Evolutionary conservation across 1,140 invertebrate species (phyloP).

Genomic region (Patella vulgata): DNA sequence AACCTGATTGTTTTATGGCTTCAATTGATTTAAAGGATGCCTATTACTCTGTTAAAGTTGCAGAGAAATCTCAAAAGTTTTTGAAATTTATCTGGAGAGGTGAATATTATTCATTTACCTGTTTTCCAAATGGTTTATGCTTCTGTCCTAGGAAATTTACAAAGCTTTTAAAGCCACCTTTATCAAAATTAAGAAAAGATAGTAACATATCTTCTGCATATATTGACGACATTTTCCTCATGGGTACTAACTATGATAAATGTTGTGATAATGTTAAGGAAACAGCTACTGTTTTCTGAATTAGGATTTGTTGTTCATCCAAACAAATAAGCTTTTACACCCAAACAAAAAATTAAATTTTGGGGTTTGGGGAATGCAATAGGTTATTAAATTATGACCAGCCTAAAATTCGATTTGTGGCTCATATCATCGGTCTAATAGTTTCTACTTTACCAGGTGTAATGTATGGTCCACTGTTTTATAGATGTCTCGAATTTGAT

Average conservation of each 20-base stretch:
- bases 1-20: conserved; percentile 34
- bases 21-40: conserved; percentile 37
- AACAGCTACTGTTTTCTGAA: neutral
- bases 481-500: neutral
- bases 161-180: conserved; percentile 25
- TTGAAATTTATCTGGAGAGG: conserved; percentile 27
- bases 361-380: neutral
- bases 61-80: conserved; percentile 22
- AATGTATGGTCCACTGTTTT: too few relatives aligned
- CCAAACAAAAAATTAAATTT: neutral
- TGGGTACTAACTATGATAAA: neutral
- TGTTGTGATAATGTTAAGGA: conserved; percentile 1
- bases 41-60: conserved; percentile 30
- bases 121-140: conserved; percentile 32
- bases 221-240: conserved; percentile 13
- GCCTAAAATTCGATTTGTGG: too few relatives aligned
- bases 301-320: conserved; percentile 10
- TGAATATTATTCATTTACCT: conserved; percentile 25
- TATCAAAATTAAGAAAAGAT: conserved; percentile 13
- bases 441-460: too few relatives aligned
- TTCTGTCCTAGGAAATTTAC: conserved; percentile 15
- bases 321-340: conserved; percentile 7
- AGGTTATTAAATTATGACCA: too few relatives aligned
- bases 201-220: conserved; percentile 10
- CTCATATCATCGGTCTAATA: too few relatives aligned